phyloP scores from a whole-genome alignment of 2,888 invertebrate species.

The Lissonota sp. region DNA sequence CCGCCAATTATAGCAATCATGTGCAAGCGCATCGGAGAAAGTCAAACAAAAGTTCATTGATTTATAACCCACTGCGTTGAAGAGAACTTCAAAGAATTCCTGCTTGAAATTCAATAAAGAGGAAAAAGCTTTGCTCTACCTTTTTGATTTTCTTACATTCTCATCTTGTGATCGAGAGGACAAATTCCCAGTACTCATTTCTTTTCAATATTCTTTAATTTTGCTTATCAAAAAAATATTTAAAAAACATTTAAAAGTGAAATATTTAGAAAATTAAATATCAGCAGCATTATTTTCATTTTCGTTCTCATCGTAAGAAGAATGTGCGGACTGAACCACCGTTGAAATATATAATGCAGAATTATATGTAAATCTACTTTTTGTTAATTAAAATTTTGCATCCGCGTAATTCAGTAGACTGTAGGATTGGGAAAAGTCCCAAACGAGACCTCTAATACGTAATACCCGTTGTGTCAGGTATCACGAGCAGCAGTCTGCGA shows the following conservation, averaged over 20 bases:
- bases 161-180: too few relatives aligned
- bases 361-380: slow-evolving; percentile 15
- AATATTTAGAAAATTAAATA: too few relatives aligned
- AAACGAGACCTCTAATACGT: slow-evolving; percentile 1
- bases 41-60: slow-evolving; percentile 34
- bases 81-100: slow-evolving; percentile 12
- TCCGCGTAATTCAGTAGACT: not conserved
- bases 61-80: slow-evolving; percentile 21
- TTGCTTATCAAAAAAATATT: not conserved
- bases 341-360: too few relatives aligned
- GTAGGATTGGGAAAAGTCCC: slow-evolving; percentile 13
- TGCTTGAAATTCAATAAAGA: slow-evolving; percentile 10
- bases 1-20: slow-evolving; percentile 36
- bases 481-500: slow-evolving; percentile 67
- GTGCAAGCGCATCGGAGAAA: slow-evolving; percentile 34
- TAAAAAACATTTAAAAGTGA: too few relatives aligned
- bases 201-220: too few relatives aligned
- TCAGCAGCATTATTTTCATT: too few relatives aligned
- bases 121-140: too few relatives aligned
- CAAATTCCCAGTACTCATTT: too few relatives aligned
- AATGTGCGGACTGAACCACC: too few relatives aligned
- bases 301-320: too few relatives aligned
- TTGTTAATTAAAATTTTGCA: not conserved
- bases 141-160: too few relatives aligned
- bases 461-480: slow-evolving; percentile 51